Evolutionary conservation across 35 echinoderm and acorn worm species (phyloP).

Genomic region (Stichopus chloronotus): DNA sequence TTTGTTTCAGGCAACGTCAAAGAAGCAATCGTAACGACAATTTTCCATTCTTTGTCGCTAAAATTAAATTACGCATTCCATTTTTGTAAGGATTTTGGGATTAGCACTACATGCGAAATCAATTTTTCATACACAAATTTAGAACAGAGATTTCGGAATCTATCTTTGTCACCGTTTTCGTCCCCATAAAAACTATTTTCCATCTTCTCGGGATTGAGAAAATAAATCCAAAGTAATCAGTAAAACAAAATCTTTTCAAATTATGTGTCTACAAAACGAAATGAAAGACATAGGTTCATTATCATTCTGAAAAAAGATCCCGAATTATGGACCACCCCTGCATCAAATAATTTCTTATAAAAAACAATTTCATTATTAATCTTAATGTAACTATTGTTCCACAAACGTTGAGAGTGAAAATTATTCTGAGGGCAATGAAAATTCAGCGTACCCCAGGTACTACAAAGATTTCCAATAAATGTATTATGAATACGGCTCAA

Average conservation of each 20-base stretch:
- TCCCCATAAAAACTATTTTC: no score
- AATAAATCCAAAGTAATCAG: no score
- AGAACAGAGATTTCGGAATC: no score
- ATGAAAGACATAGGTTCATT: neutral
- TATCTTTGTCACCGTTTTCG: no score
- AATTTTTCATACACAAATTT: no score
- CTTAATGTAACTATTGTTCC: slow-evolving; percentile 32
- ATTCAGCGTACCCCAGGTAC: slow-evolving; percentile 30
- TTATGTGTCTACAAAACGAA: neutral
- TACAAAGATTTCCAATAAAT: slow-evolving; percentile 23
- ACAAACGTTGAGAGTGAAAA: neutral
- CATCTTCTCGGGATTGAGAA: no score
- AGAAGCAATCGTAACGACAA: no score
- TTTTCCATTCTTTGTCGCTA: no score
- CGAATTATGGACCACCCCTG: neutral
- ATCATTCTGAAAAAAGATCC: slow-evolving; percentile 2
- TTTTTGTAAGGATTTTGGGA: no score
- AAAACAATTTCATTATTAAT: neutral
- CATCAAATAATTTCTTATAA: slow-evolving; percentile 24
- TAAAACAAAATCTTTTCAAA: neutral
- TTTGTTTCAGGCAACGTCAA: no score
- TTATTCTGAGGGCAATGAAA: slow-evolving; percentile 20
- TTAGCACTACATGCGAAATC: no score
- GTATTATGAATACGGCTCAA: neutral
- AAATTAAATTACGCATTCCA: no score